These are phyloP conservation scores for Cosmia pyralina DNA, from an alignment of 2,888 invertebrate species.

Conservation along the genomic window DNA sequence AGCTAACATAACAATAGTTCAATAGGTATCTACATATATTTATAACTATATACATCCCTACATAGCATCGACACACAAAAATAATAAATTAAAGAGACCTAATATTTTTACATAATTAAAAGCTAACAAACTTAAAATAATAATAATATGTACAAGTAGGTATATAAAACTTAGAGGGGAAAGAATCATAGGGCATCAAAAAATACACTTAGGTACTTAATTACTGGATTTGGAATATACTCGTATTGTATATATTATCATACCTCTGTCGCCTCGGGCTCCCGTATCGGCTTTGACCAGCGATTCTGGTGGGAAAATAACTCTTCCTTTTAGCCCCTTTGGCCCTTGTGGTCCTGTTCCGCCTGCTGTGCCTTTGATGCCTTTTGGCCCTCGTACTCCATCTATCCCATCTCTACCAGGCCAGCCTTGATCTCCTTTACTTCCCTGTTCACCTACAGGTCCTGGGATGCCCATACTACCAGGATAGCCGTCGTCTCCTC, in stretches of 20 bases:
- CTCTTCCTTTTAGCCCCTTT: constrained; percentile 86
- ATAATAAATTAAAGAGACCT: no score
- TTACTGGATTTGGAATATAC: neutral
- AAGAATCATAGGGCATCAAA: neutral
- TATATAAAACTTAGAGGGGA: neutral
- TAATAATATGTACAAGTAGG: neutral
- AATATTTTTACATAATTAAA: neutral
- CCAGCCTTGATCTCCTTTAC: constrained; percentile 74
- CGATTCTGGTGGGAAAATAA: constrained; percentile 71
- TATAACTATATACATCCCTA: neutral
- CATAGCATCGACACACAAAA: neutral
- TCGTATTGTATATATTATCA: constrained; percentile 33
- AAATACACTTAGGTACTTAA: neutral
- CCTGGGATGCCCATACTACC: constrained; percentile 80
- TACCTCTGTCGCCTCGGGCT: constrained; percentile 90
- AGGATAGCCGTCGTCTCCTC: constrained; percentile 79
- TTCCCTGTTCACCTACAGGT: constrained; percentile 77
- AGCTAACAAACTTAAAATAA: neutral
- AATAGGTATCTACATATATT: neutral
- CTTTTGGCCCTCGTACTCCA: constrained; percentile 87
- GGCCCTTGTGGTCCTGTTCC: constrained; percentile 88
- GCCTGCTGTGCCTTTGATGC: constrained; percentile 83
- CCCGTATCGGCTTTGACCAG: constrained; percentile 86
- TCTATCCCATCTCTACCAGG: constrained; percentile 85
- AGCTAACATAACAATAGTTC: neutral